A percentile compares a stretch with the other conserved stretches of the same genome.
These are phyloP conservation scores for Lithophane ornitopus DNA, from an alignment of 2,888 invertebrate genomes.

Conservation along the genomic window DNA sequence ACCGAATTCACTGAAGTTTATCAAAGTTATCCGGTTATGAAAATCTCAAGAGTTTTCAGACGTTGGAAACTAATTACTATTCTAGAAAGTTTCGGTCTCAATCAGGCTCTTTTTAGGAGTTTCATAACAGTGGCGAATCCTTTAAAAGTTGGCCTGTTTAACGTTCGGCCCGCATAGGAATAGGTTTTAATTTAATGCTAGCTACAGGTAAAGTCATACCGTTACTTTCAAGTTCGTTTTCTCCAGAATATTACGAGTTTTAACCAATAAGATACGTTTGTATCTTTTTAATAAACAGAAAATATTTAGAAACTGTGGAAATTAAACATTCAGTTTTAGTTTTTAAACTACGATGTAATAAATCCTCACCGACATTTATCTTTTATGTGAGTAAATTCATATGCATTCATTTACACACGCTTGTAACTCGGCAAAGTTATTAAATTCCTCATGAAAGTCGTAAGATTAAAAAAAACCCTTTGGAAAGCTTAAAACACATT, in stretches of 20 bases:
- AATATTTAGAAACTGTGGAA: slow-evolving; percentile 13
- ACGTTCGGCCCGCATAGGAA: slow-evolving; percentile 67
- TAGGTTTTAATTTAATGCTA: slow-evolving; percentile 63
- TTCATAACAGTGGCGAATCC: slow-evolving; percentile 61
- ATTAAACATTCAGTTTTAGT: not conserved
- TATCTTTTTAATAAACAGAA: slow-evolving; percentile 18
- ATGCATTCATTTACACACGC: slow-evolving; percentile 31
- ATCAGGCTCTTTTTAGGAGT: slow-evolving; percentile 71
- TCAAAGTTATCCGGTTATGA: slow-evolving; percentile 76
- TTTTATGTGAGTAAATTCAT: slow-evolving; percentile 34
- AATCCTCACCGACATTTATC: slow-evolving; percentile 23
- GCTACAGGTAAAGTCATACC: slow-evolving; percentile 57
- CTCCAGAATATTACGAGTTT: slow-evolving; percentile 15
- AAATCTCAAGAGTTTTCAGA: slow-evolving; percentile 74
- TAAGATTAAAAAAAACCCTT: slow-evolving; percentile 70
- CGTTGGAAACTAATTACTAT: slow-evolving; percentile 77
- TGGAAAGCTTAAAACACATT: slow-evolving; percentile 72
- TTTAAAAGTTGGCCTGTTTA: slow-evolving; percentile 62
- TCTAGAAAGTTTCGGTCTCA: slow-evolving; percentile 74
- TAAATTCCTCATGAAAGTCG: slow-evolving; percentile 64
- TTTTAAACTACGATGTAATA: slow-evolving; percentile 16
- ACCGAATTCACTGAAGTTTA: slow-evolving; percentile 69
- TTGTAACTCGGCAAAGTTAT: slow-evolving; percentile 63
- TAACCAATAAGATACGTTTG: not conserved
- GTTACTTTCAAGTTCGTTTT: slow-evolving; percentile 39